Conservation (phyloP, 2,113 vertebrate species). For the Scomber japonicus region DNA sequence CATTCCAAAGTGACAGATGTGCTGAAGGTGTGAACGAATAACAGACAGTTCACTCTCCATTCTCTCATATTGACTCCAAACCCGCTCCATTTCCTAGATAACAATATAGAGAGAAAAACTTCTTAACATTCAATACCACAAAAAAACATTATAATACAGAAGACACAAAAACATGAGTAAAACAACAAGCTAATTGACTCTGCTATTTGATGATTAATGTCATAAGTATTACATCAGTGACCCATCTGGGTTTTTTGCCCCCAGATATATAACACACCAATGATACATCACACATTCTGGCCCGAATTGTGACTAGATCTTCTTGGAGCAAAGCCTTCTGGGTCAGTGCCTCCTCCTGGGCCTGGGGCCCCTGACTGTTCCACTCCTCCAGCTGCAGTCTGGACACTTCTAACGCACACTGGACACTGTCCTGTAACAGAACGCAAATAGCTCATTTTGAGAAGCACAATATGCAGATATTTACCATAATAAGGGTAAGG, state of each 20-base stretch:
- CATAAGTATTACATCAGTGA: too few relatives aligned
- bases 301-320: slow-evolving; percentile 89
- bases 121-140: slow-evolving; percentile 64
- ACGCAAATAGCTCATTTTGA: slow-evolving; percentile 1
- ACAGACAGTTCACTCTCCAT: slow-evolving; percentile 90
- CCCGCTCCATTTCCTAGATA: slow-evolving; percentile 87
- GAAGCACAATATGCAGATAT: background rate
- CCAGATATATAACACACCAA: slow-evolving; percentile 75
- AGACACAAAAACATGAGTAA: background rate
- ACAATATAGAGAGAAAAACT: slow-evolving; percentile 1
- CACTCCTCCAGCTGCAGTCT: slow-evolving; percentile 86
- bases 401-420: slow-evolving; percentile 88
- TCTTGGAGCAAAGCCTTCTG: slow-evolving; percentile 91
- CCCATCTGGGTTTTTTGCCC: background rate
- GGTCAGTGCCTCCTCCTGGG: slow-evolving; percentile 80
- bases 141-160: background rate
- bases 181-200: too few relatives aligned
- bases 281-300: slow-evolving; percentile 89
- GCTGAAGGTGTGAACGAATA: slow-evolving; percentile 90
- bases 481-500: background rate
- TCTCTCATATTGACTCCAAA: slow-evolving; percentile 88
- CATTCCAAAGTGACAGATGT: slow-evolving; percentile 87
- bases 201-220: too few relatives aligned
- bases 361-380: slow-evolving; percentile 61
- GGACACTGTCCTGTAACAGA: slow-evolving; percentile 85